Evolutionary conservation across 2,113 vertebrate genomes (phyloP).

Genomic region (Charadrius vociferus): DNA sequence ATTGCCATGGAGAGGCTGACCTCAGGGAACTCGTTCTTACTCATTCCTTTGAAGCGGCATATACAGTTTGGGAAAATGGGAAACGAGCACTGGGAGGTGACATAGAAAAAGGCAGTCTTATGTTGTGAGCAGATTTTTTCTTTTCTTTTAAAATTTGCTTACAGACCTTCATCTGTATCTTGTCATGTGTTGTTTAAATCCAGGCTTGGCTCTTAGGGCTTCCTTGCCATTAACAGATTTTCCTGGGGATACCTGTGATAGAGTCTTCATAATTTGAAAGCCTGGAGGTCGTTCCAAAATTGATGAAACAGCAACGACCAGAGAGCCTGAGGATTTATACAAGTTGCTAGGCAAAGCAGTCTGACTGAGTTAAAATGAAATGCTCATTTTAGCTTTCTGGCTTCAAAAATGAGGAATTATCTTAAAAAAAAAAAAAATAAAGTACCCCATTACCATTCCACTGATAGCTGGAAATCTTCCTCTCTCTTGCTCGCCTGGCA

Average conservation of each 20-base stretch:
- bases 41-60: not conserved
- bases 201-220: not conserved
- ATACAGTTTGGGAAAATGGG: not conserved
- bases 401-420: not conserved
- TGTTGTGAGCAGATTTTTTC: not conserved
- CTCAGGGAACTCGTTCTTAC: not conserved
- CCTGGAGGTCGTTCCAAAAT: not conserved
- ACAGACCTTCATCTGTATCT: not conserved
- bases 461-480: not conserved
- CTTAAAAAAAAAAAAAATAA: not conserved
- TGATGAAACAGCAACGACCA: not conserved
- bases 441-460: not conserved
- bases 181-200: not conserved
- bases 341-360: not conserved
- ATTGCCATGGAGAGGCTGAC: not conserved
- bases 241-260: not conserved
- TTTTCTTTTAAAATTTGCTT: not conserved
- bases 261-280: not conserved
- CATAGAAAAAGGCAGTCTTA: not conserved
- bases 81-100: not conserved
- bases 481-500: not conserved
- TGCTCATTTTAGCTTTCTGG: not conserved
- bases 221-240: not conserved
- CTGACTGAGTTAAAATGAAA: not conserved
- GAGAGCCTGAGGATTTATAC: not conserved